phyloP scores from a whole-genome alignment of 1,140 invertebrate genomes.

The Octopus sinensis region DNA sequence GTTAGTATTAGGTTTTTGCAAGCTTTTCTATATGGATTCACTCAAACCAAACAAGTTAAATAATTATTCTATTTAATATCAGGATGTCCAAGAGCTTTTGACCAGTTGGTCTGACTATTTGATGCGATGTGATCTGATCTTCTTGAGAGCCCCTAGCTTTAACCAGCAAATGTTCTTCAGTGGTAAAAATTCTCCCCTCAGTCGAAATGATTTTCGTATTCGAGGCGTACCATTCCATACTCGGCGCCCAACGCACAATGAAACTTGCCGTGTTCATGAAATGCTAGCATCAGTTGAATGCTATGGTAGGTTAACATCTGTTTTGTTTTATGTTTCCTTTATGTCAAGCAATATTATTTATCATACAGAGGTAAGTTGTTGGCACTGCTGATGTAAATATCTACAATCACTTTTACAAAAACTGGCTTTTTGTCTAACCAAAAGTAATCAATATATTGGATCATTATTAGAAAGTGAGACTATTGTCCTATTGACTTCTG shows the following conservation, averaged over 20 bases:
- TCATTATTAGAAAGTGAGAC: no score
- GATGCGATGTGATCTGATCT: conserved; percentile 69
- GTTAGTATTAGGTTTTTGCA: no score
- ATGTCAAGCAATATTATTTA: no score
- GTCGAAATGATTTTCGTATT: conserved; percentile 70
- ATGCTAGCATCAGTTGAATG: conserved; percentile 71
- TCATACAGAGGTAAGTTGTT: no score
- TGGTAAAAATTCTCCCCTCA: conserved; percentile 69
- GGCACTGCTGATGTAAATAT: no score
- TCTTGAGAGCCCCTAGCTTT: conserved; percentile 73
- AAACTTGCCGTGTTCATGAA: conserved; percentile 74
- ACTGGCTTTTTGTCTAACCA: no score
- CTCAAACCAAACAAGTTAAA: no score
- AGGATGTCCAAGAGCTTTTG: conserved; percentile 78
- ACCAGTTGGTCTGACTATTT: conserved; percentile 69
- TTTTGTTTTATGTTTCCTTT: no score
- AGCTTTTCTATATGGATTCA: no score
- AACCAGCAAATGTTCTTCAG: conserved; percentile 74
- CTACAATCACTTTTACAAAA: no score
- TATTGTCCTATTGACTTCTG: not conserved
- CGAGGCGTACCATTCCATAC: conserved; percentile 80
- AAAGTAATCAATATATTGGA: no score
- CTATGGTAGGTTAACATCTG: conserved; percentile 62
- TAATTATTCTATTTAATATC: conserved; percentile 42
- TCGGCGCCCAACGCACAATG: conserved; percentile 74